phyloP scores from a whole-genome alignment of 2,888 invertebrate species.

The Ptycholaimellus sp. region DNA sequence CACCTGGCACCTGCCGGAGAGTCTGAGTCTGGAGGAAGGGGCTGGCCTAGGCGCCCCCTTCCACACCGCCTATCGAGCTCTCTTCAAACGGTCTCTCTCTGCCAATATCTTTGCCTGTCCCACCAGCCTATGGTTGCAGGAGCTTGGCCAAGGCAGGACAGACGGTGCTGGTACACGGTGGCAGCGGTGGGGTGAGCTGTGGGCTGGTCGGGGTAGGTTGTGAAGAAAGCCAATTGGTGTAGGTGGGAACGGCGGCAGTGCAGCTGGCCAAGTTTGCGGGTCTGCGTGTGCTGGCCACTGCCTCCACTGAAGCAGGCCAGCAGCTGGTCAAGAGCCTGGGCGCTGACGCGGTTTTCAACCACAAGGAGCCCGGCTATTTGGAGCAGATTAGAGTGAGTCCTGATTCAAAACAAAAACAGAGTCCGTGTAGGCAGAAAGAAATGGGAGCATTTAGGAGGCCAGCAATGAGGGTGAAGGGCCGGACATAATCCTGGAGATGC shows the following conservation, averaged over 20 bases:
- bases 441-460: conserved; percentile 7
- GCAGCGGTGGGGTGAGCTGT: too few relatives aligned
- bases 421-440: not conserved
- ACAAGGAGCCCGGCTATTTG: conserved; percentile 22
- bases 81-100: conserved; percentile 18
- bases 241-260: not conserved
- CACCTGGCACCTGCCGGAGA: conserved; percentile 21
- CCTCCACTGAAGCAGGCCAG: not conserved
- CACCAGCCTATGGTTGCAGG: not conserved
- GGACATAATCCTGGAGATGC: conserved; percentile 36
- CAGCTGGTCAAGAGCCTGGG: conserved; percentile 28
- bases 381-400: conserved; percentile 4
- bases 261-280: not conserved
- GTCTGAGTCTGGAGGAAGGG: conserved; percentile 32
- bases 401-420: too few relatives aligned
- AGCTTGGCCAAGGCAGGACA: conserved; percentile 7
- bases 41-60: conserved; percentile 36
- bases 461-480: conserved; percentile 29
- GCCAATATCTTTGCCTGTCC: not conserved
- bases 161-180: too few relatives aligned
- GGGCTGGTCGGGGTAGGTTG: not conserved
- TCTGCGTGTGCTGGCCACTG: not conserved
- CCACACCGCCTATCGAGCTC: conserved; percentile 36
- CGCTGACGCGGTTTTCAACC: conserved; percentile 33
- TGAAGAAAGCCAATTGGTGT: not conserved